Evolutionary conservation across 2,888 invertebrate species (phyloP), one percentile per base, ranked within the genome.

Genomic region (Drosophila ezoana): DNA sequence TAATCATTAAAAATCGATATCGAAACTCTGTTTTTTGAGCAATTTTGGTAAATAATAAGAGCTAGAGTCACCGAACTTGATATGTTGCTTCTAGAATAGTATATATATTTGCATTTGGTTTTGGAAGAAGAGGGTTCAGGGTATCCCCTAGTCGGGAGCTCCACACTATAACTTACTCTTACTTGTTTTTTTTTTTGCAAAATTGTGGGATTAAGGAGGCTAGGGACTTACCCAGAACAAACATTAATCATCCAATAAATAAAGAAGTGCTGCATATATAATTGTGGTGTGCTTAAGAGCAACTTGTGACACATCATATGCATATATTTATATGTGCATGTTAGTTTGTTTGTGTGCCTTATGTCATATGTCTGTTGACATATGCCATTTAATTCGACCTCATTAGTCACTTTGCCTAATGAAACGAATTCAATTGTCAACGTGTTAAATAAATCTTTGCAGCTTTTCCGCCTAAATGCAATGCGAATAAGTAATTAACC

Each of bases 401-500:
- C 16, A 48, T 20, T 49, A 13, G 11, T 37, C 54, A 56, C 38
- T 66, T 56, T 62, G 45, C 20, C 18, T 62, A 67, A 72, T 72
- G 67, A 44, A 62, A 16, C 35, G 45, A 37, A 37, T 62, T 40
- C 32, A 28, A 38, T 40, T 51, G 23, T 35, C 45, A 63, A 51
- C 18, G 41, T 33, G 28, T 28, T 18, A n/a, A 56, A 9, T 40
- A 28, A 38, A 48, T 60, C 52, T 38, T 20, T n/a, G 18, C 33
- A 18, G 6, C 28, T 33, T 5, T 32, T 23, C 3, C 10, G 20
- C 0, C 20, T 53, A 43, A 59, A 52, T 63, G 63, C 59, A 63
- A 14, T 40, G 37, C 54, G 67, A 67, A 59, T 59, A 63, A 23
- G 40, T 53, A 41, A 63, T 73, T 73, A 68, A 23, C 56, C 47